Percentiles rank a stretch among this genome's conserved stretches.
phyloP scores from a whole-genome alignment of 64 coral and sea anemone species.

The Actinia equina region DNA sequence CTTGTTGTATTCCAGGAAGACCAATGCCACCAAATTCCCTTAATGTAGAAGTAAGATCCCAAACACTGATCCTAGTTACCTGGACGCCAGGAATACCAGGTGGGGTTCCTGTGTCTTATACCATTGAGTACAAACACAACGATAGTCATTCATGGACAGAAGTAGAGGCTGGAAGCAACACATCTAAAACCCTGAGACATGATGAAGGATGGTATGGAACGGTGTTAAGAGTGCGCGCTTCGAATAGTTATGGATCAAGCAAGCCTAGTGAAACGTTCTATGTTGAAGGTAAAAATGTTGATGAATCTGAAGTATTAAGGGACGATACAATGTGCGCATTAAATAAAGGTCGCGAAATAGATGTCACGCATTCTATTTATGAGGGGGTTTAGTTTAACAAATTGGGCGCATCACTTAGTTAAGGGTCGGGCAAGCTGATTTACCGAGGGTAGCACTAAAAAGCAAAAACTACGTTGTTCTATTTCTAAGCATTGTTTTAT shows the following conservation, averaged over 20 bases:
- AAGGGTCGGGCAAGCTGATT: conserved; percentile 13
- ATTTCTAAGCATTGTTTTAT: too few relatives aligned
- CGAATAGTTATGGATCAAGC: conserved; percentile 63
- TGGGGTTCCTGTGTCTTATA: not conserved
- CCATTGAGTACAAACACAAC: conserved; percentile 37
- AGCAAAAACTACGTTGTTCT: too few relatives aligned
- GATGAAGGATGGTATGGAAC: conserved; percentile 24
- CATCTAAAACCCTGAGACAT: conserved; percentile 16
- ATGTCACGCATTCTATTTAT: too few relatives aligned
- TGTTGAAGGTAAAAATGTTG: conserved; percentile 22
- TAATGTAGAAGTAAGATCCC: conserved; percentile 35
- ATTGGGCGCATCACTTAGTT: conserved; percentile 46
- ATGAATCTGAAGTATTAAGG: not conserved
- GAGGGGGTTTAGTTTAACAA: too few relatives aligned
- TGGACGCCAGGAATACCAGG: conserved; percentile 62
- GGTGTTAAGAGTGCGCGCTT: conserved; percentile 67
- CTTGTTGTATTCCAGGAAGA: conserved; percentile 16
- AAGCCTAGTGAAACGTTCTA: conserved; percentile 17
- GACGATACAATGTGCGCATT: conserved; percentile 21
- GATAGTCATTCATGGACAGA: conserved; percentile 27
- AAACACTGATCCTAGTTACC: conserved; percentile 26
- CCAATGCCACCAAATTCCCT: conserved; percentile 50
- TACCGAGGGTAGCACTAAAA: too few relatives aligned
- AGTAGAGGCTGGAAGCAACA: conserved; percentile 27
- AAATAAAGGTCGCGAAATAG: not conserved